Evolutionary conservation across 2,113 vertebrate genomes (phyloP).

Genomic region (Python bivittatus): DNA sequence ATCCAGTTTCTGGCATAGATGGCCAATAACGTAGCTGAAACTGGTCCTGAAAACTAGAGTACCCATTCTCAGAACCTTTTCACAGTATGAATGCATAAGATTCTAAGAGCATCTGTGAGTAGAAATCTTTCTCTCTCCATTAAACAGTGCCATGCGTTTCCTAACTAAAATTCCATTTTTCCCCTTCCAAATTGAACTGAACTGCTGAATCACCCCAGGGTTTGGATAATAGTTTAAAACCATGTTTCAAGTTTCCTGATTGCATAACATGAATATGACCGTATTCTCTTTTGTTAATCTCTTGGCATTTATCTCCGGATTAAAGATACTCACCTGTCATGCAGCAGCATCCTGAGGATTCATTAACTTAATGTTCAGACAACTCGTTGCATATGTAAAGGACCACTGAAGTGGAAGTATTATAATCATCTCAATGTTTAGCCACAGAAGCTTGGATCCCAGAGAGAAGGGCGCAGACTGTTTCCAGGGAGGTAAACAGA

Average conservation of each 20-base stretch:
- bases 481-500: background rate
- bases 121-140: constrained; percentile 20
- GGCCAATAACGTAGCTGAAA: too few species aligned
- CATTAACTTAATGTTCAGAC: constrained; percentile 30
- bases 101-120: too few species aligned
- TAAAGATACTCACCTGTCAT: background rate
- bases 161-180: background rate
- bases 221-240: fast-evolving
- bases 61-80: too few species aligned
- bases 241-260: background rate
- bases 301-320: background rate
- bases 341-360: background rate
- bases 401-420: constrained; percentile 14
- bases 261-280: background rate
- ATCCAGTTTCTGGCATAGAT: too few species aligned
- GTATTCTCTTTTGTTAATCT: background rate
- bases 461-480: constrained; percentile 5
- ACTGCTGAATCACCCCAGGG: background rate
- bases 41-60: too few species aligned
- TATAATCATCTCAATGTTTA: constrained; percentile 12
- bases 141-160: background rate
- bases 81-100: background rate
- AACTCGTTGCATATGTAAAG: constrained; percentile 28
- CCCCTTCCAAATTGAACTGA: background rate
- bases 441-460: constrained; percentile 19